Percentiles rank a stretch among this genome's conserved stretches.
Evolutionary conservation across 2,888 invertebrate species (phyloP).

Genomic region (Cremastinae sp.): DNA sequence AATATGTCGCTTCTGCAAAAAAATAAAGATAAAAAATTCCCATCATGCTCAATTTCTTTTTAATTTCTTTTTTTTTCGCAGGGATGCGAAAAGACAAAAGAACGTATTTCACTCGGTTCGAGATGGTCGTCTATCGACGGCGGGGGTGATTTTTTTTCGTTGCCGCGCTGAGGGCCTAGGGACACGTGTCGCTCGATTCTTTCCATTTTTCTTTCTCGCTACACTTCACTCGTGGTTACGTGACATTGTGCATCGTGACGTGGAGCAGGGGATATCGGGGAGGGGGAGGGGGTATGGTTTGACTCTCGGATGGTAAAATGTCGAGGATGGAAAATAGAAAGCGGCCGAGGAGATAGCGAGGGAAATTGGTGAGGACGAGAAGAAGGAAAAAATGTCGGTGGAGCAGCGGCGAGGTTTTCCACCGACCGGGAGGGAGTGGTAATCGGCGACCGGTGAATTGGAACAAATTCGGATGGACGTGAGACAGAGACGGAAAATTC

Average conservation of each 20-base stretch:
- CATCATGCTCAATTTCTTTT: too few species aligned
- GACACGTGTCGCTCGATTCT: conserved; percentile 29
- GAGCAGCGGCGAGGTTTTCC: conserved; percentile 61
- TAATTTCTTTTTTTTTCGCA: not conserved
- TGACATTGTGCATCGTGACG: conserved; percentile 66
- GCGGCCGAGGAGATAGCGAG: conserved; percentile 27
- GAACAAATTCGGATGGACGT: conserved; percentile 76
- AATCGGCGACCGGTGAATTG: conserved; percentile 76
- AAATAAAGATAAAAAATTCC: too few species aligned
- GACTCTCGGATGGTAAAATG: conserved; percentile 42
- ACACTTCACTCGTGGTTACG: conserved; percentile 69
- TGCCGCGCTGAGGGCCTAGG: conserved; percentile 37
- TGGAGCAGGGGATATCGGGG: not conserved
- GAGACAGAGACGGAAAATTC: conserved; percentile 41
- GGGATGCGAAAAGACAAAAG: too few species aligned
- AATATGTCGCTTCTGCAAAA: too few species aligned
- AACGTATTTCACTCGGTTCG: not conserved
- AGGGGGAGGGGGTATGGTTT: not conserved
- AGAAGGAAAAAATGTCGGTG: conserved; percentile 50
- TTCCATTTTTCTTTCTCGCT: conserved; percentile 64
- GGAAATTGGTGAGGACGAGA: conserved; percentile 21
- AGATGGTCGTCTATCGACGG: conserved; percentile 50
- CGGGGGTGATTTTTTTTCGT: conserved; percentile 36
- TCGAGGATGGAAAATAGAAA: conserved; percentile 49
- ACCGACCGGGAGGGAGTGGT: conserved; percentile 68